Conservation (phyloP, 2,797 vertebrate genomes). For the Macropodus opercularis region DNA sequence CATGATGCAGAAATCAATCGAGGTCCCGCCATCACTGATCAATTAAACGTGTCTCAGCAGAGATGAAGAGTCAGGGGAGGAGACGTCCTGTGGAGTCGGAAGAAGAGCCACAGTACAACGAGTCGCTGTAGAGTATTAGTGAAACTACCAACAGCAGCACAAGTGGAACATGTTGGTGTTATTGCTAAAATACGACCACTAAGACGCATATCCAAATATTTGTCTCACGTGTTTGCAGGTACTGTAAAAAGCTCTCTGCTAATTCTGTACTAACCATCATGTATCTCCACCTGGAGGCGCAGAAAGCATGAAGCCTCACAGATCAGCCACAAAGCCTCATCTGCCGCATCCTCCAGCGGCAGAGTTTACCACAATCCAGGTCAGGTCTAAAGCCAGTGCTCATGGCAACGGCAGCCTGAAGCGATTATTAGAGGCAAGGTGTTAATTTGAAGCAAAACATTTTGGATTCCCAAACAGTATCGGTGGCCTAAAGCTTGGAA, state of each 20-base stretch:
- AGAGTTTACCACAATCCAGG: conserved; percentile 11
- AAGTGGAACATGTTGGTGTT: too few relatives aligned
- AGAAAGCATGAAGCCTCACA: not conserved
- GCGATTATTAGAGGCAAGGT: too few relatives aligned
- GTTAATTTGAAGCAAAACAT: not conserved
- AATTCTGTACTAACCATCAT: not conserved
- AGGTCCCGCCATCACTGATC: not conserved
- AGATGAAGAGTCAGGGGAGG: not conserved
- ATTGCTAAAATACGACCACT: too few relatives aligned
- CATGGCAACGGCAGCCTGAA: too few relatives aligned
- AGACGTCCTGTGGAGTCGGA: not conserved
- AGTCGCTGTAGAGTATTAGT: too few relatives aligned
- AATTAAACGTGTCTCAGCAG: not conserved
- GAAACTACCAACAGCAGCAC: too few relatives aligned
- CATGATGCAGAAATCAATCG: too few relatives aligned
- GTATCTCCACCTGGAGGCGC: not conserved
- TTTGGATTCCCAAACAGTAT: not conserved
- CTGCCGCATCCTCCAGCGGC: conserved; percentile 17
- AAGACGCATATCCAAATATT: too few relatives aligned
- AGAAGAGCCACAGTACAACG: not conserved
- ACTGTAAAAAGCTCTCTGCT: fast-evolving
- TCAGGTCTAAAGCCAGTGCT: conserved; percentile 19
- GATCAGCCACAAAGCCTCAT: conserved; percentile 11
- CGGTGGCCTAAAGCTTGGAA: not conserved
- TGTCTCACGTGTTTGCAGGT: too few relatives aligned